Percentiles rank a stretch among this genome's conserved stretches.
Conservation (phyloP, 2,888 invertebrate genomes). For the Meandrusa payeni region DNA sequence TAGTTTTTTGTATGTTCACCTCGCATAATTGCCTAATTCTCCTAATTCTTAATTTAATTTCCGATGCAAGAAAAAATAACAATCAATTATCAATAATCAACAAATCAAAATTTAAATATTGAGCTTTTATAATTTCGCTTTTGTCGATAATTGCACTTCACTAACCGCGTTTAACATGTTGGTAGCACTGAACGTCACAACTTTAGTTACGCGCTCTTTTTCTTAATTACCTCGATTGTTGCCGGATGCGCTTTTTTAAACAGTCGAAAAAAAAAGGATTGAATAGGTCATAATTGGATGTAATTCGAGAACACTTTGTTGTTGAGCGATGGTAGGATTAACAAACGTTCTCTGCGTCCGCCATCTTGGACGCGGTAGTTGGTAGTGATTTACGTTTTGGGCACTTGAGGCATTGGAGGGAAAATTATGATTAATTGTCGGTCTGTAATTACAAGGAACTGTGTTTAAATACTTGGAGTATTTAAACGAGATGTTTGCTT, state of each 20-base stretch:
- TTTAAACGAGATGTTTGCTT: constrained; percentile 31
- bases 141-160: constrained; percentile 48
- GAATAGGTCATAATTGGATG: constrained; percentile 79
- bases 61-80: too few relatives aligned
- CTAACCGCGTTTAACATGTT: constrained; percentile 55
- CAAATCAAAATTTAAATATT: too few relatives aligned
- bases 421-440: constrained; percentile 64
- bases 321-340: constrained; percentile 46
- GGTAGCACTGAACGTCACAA: constrained; percentile 67
- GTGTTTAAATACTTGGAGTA: constrained; percentile 31
- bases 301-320: constrained; percentile 76
- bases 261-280: constrained; percentile 70
- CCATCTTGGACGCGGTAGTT: constrained; percentile 67
- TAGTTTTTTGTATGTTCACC: too few relatives aligned
- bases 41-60: neutral
- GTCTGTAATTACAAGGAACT: constrained; percentile 38
- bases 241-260: constrained; percentile 56
- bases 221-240: constrained; percentile 75
- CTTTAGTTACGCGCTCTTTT: constrained; percentile 71
- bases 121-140: constrained; percentile 2
- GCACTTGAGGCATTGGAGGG: constrained; percentile 39
- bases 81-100: too few relatives aligned
- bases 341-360: constrained; percentile 40
- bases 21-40: neutral
- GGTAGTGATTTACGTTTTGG: constrained; percentile 59